These are phyloP conservation scores for Mylabris sibirica DNA, from an alignment of 2,888 invertebrate genomes.

Conservation along the genomic window DNA sequence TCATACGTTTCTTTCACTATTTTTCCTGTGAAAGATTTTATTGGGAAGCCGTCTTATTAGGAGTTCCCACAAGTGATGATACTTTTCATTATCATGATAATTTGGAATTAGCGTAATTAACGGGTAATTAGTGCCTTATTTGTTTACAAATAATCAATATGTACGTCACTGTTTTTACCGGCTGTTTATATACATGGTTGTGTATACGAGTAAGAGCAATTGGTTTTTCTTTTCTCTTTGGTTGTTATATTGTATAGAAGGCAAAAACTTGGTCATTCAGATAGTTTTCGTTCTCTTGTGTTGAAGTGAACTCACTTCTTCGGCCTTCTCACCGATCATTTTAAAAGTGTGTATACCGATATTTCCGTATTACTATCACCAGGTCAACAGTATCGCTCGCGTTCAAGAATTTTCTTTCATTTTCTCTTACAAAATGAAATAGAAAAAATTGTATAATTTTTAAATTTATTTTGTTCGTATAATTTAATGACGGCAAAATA, in stretches of 20 bases:
- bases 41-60: background rate
- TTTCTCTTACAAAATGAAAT: constrained; percentile 18
- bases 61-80: background rate
- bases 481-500: background rate
- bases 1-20: background rate
- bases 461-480: background rate
- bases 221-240: background rate
- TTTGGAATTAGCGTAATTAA: background rate
- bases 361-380: constrained; percentile 7
- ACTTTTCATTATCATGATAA: background rate
- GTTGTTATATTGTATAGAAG: constrained; percentile 21
- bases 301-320: constrained; percentile 45
- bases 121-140: background rate
- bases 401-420: constrained; percentile 4
- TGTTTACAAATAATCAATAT: background rate
- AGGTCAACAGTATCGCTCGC: background rate
- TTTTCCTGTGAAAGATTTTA: background rate
- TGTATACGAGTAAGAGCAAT: constrained; percentile 27
- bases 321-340: constrained; percentile 16
- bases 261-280: constrained; percentile 38
- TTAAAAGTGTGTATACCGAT: constrained; percentile 5
- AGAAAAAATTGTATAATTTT: background rate
- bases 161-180: constrained; percentile 35
- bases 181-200: constrained; percentile 18
- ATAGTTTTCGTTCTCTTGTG: constrained; percentile 41